Percentiles rank a stretch among this genome's conserved stretches.
phyloP scores from a whole-genome alignment of 1,140 invertebrate species.

The Diorhabda sublineata region DNA sequence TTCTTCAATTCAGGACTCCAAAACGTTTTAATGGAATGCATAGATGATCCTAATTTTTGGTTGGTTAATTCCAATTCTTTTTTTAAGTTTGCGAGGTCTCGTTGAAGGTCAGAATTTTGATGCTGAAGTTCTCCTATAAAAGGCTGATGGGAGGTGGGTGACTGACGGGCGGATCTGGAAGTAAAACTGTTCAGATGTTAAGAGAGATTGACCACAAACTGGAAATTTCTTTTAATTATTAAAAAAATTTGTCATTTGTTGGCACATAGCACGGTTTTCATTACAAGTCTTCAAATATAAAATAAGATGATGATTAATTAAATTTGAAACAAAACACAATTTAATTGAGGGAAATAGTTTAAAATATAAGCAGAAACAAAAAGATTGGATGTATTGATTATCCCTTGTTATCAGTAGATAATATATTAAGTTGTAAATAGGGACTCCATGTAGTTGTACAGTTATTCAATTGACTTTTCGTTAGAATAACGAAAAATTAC shows the following conservation, averaged over 20 bases:
- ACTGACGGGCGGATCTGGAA: constrained; percentile 67
- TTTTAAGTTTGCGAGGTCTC: constrained; percentile 94
- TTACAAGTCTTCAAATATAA: constrained; percentile 1
- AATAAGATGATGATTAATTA: neutral
- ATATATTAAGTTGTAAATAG: too few relatives aligned
- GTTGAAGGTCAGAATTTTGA: constrained; percentile 91
- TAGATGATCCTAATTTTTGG: constrained; percentile 96
- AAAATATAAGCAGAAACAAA: neutral
- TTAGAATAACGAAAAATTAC: too few relatives aligned
- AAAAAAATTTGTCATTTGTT: too few relatives aligned
- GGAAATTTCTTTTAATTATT: too few relatives aligned
- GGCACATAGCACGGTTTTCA: neutral
- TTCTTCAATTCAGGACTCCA: constrained; percentile 99
- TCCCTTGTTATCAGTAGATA: too few relatives aligned
- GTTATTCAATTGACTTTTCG: too few relatives aligned
- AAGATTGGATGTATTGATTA: too few relatives aligned
- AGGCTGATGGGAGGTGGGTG: constrained; percentile 54
- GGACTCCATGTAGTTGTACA: too few relatives aligned
- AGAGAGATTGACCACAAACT: neutral
- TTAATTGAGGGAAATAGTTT: neutral
- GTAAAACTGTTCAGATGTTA: neutral
- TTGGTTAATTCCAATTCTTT: constrained; percentile 95
- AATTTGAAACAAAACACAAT: neutral
- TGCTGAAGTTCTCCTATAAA: constrained; percentile 91
- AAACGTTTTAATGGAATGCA: constrained; percentile 99